A percentile compares a stretch with the other conserved stretches of the same genome.
These are phyloP conservation scores for Agrypnia vestita DNA, from an alignment of 1,140 invertebrate genomes.

Conservation along the genomic window DNA sequence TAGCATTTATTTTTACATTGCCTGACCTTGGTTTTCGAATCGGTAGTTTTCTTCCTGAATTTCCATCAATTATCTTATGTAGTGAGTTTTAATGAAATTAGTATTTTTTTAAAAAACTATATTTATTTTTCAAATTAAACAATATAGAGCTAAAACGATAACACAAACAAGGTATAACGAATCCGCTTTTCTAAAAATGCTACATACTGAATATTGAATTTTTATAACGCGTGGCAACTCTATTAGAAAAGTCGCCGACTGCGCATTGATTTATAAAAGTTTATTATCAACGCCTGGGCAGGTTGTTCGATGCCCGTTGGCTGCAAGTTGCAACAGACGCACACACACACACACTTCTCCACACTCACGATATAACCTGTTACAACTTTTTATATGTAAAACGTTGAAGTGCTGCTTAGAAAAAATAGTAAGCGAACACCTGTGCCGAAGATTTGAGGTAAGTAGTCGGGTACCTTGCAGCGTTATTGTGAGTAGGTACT, in stretches of 20 bases:
- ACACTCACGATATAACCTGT: slow-evolving; percentile 50
- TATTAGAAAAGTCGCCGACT: slow-evolving; percentile 11
- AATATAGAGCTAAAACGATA: too few species aligned
- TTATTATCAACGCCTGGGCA: slow-evolving; percentile 23
- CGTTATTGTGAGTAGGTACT: background rate
- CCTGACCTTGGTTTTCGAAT: too few species aligned
- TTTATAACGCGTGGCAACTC: slow-evolving; percentile 24
- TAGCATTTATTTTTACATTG: too few species aligned
- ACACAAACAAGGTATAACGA: too few species aligned
- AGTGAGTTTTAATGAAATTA: too few species aligned
- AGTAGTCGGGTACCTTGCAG: background rate
- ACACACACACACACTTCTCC: slow-evolving; percentile 6
- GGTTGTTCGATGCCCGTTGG: slow-evolving; percentile 25
- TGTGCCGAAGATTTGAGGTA: slow-evolving; percentile 33
- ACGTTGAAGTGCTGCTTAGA: slow-evolving; percentile 44
- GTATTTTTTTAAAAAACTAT: too few species aligned
- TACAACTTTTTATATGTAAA: slow-evolving; percentile 42
- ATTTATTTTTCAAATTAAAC: too few species aligned
- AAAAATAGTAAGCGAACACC: slow-evolving; percentile 54
- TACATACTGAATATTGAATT: background rate
- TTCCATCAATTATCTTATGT: too few species aligned
- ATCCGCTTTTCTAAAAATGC: too few species aligned
- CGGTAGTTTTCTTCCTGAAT: too few species aligned
- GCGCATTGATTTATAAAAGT: slow-evolving; percentile 36
- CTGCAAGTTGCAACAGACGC: slow-evolving; percentile 43